Percentiles rank a stretch among this genome's conserved stretches.
Evolutionary conservation across 1,140 invertebrate species (phyloP).

Genomic region (Sipha flava): DNA sequence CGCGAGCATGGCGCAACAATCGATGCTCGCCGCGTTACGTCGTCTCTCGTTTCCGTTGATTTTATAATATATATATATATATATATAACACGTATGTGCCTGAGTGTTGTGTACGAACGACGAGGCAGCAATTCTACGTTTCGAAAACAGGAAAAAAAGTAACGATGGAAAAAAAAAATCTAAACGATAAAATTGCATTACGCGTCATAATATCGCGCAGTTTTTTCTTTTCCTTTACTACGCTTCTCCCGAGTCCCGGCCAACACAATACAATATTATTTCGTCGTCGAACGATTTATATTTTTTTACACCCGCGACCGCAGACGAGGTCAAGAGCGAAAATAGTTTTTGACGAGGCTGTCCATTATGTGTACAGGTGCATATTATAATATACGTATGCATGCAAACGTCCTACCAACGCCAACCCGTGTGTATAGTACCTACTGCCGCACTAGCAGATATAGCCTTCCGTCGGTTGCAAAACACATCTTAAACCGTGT

Average conservation of each 20-base stretch:
- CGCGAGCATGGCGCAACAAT: neutral
- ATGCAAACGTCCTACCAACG: neutral
- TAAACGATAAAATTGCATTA: neutral
- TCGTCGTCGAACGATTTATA: neutral
- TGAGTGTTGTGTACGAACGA: no score
- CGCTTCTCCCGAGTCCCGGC: neutral
- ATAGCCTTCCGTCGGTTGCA: neutral
- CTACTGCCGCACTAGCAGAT: no score
- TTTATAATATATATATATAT: neutral
- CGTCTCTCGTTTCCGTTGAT: neutral
- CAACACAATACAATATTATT: neutral
- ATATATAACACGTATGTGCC: neutral
- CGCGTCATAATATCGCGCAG: neutral
- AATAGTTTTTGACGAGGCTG: neutral
- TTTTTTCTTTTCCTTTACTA: neutral
- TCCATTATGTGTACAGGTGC: neutral
- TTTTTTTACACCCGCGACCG: neutral
- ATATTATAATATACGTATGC: neutral
- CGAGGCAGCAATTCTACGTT: neutral
- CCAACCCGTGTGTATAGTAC: neutral
- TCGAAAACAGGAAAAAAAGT: neutral
- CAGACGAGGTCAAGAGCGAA: slow-evolving; percentile 11
- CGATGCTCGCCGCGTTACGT: neutral
- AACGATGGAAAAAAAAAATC: neutral
- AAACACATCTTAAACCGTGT: neutral